Percentiles rank a stretch among this genome's conserved stretches.
Conservation (phyloP, 2,797 vertebrate genomes). For the Pangasius mekongensis region DNA sequence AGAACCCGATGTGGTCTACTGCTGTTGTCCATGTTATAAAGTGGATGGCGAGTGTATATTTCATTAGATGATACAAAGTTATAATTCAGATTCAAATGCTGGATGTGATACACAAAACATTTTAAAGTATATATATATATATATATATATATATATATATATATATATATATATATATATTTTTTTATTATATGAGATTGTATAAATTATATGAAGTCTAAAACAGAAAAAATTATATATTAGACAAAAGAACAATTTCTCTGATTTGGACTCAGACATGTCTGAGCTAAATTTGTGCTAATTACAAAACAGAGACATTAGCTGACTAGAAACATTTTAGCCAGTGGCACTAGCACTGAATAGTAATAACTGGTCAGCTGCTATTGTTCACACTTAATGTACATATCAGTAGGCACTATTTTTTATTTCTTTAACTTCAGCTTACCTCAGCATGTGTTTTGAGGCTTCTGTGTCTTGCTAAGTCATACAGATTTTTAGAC, state of each 20-base stretch:
- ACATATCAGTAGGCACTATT: neutral
- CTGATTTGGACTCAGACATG: neutral
- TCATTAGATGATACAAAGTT: neutral
- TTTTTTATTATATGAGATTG: neutral
- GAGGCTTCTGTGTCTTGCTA: neutral
- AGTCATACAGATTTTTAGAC: neutral
- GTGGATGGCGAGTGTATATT: neutral
- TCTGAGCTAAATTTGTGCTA: neutral
- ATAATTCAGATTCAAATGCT: neutral
- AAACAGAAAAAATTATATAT: neutral
- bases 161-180: no score
- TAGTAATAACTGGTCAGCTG: neutral
- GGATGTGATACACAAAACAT: neutral
- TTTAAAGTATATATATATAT: neutral
- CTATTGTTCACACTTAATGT: neutral
- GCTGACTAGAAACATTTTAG: neutral
- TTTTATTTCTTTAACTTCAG: neutral
- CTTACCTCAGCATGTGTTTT: slow-evolving; percentile 17
- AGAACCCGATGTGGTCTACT: neutral
- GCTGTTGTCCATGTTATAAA: neutral
- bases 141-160: no score
- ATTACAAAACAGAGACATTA: neutral
- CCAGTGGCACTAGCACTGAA: neutral
- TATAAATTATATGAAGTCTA: neutral
- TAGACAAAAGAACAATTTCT: neutral